Evolutionary conservation across 64 coral and sea anemone genomes (phyloP).

Genomic region (Porites australiensis): DNA sequence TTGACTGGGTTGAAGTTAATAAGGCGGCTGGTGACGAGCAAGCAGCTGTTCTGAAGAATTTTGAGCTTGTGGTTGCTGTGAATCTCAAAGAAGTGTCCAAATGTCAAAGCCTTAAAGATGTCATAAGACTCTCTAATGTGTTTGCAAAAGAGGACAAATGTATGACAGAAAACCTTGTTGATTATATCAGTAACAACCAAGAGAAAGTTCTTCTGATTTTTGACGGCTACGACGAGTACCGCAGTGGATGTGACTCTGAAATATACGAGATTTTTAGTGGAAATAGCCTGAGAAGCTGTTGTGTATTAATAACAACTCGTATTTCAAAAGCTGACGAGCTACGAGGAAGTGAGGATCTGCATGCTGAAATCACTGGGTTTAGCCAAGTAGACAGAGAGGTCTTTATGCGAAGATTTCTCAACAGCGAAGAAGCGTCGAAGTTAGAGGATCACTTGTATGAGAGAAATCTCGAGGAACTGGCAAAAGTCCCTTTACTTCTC

Average conservation of each 20-base stretch:
- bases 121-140: background rate
- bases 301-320: constrained; percentile 8
- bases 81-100: background rate
- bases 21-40: too few relatives aligned
- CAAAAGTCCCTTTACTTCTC: constrained; percentile 1
- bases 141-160: background rate
- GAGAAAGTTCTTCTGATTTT: background rate
- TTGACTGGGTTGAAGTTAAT: constrained; percentile 15
- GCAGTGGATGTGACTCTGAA: background rate
- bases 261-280: constrained; percentile 10
- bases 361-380: background rate
- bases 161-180: background rate
- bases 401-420: constrained; percentile 1
- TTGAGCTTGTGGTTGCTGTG: background rate
- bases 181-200: constrained; percentile 10
- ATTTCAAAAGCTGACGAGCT: constrained; percentile 3
- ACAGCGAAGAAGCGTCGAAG: too few relatives aligned
- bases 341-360: background rate
- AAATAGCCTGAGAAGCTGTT: background rate
- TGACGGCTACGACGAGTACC: constrained; percentile 10
- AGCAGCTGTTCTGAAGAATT: background rate
- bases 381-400: background rate
- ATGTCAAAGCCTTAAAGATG: background rate
- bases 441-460: background rate
- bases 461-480: background rate